Conservation (phyloP, 2,113 vertebrate species). For the Donacobius atricapilla region DNA sequence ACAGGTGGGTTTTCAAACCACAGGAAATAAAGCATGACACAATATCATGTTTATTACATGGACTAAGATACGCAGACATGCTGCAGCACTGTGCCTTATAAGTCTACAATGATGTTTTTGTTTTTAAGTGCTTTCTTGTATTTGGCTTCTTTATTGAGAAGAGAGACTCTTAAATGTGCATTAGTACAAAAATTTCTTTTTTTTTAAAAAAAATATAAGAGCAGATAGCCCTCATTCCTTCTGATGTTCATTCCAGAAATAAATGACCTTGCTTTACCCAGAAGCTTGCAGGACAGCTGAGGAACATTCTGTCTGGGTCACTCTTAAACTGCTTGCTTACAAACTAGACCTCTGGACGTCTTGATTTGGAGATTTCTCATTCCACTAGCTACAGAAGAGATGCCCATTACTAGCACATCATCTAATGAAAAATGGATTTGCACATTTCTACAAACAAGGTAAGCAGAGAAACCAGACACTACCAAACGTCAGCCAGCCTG, state of each 20-base stretch:
- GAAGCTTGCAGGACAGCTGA: background rate
- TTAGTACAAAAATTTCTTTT: background rate
- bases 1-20: background rate
- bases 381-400: background rate
- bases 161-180: background rate
- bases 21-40: background rate
- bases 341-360: background rate
- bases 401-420: background rate
- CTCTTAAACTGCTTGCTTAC: background rate
- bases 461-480: background rate
- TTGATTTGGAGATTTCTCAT: background rate
- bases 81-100: background rate
- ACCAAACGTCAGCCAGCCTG: background rate
- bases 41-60: background rate
- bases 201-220: background rate
- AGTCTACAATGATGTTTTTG: background rate
- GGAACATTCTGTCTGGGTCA: background rate
- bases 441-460: background rate
- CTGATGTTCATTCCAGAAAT: background rate
- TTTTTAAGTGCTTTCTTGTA: background rate
- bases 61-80: background rate
- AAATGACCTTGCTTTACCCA: background rate
- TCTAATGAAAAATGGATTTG: background rate
- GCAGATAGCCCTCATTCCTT: background rate
- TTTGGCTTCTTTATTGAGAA: background rate